Base-by-base conservation (phyloP, 2,888 invertebrate species). In the Dendrolimus houi region DNA sequence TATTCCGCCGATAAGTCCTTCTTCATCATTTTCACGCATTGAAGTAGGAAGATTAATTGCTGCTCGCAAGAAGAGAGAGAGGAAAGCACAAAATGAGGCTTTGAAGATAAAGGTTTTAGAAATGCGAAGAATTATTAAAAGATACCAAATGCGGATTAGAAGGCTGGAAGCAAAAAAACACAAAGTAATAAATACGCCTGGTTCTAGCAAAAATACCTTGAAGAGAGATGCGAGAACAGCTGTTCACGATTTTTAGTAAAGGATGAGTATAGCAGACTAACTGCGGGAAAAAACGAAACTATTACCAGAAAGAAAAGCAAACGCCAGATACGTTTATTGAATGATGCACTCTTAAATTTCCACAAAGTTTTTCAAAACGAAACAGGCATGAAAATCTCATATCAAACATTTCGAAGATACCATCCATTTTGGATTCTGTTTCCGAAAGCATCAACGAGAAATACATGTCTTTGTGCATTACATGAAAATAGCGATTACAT, bases 231-330 rank as follows among this genome's bases (percentile, higher is more conserved):
- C 2, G 17, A 17, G 17, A 17, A 17, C 1, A 17, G 17, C 17
- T 17, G 17, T 17, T 17, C 17, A 17, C 2, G 53, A 56, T 61
- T 62, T 60, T 60, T 62, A 53, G 2, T 55, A 10, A 52, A 59
- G 9, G 60, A 62, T 55, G 60, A 62, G 52, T 9, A 59, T 52
- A 62, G 62, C 42, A 58, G 58, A 56, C 55, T 57, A 12, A 62
- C 61, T 52, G 52, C 64, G 47, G 64, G 64, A 7, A 62, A 60
- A 57, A 64, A 60, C 40, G 62, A 61, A 14, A 64, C 64, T n/a
- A 62, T 64, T 7, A 62, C 62, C 6, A 41, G 60, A 2, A 52
- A 40, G 7, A 60, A 60, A 57, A 13, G 56, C n/a, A 61, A 63
- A 56, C 59, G 57, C 29, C 61, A 59, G 56, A 62, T 60, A 41